Evolutionary conservation across 2,888 invertebrate genomes (phyloP).

Genomic region (Acanthosepion lycidas): DNA sequence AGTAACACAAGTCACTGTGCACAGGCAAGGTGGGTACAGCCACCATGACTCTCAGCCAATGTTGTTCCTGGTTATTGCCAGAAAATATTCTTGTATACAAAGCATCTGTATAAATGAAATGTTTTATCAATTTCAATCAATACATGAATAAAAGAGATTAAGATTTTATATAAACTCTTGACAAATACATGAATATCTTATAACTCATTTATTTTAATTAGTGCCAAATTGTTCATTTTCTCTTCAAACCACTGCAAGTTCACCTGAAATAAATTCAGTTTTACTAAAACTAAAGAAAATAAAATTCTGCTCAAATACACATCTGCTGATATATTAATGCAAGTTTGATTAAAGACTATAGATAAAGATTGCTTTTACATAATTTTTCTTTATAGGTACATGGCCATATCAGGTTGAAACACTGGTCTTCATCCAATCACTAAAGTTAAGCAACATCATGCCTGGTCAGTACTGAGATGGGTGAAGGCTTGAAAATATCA

Average conservation of each 20-base stretch:
- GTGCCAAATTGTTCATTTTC: not conserved
- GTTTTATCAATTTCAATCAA: not conserved
- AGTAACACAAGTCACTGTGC: not conserved
- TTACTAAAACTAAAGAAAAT: not conserved
- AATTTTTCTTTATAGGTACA: too few species aligned
- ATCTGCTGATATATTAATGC: not conserved
- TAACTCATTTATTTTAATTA: not conserved
- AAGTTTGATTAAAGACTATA: too few species aligned
- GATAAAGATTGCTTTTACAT: too few species aligned
- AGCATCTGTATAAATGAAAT: not conserved
- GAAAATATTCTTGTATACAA: not conserved
- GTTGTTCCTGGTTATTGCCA: not conserved
- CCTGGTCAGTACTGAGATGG: too few species aligned
- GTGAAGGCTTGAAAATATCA: too few species aligned
- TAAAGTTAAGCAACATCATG: too few species aligned
- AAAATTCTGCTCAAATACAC: not conserved
- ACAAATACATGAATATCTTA: not conserved
- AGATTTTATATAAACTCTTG: not conserved
- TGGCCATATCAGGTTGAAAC: too few species aligned
- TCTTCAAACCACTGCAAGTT: not conserved
- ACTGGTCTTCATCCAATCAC: too few species aligned
- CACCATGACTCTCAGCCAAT: not conserved
- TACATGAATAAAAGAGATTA: not conserved
- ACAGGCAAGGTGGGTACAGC: not conserved
- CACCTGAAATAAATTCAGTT: not conserved